Base-by-base conservation (phyloP, 1,140 invertebrate species). In the Eupristina koningsbergeri region DNA sequence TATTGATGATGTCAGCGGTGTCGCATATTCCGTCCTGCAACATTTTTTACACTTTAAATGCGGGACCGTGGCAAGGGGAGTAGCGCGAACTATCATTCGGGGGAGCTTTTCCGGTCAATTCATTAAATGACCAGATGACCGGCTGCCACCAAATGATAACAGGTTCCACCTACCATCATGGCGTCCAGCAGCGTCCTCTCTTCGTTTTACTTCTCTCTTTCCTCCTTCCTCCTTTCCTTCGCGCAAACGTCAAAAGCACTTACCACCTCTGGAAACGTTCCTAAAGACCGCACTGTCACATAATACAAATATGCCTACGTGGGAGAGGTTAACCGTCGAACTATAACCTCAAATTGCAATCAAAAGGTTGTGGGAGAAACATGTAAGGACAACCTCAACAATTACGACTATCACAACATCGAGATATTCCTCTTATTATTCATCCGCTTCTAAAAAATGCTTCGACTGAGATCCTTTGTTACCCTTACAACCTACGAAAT, bases 161-260 rank as follows among this genome's bases (percentile, higher is more conserved):
- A 92, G 90, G 91, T 92, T 91, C 91, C 91, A 92, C 92, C 91
- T 92, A 92, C 91, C 91, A 92, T 92, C 91, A 92, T 92, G 91
- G 92, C 91, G 91, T 89, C 91, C 63, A 86, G 84, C 86, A 87
- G 89, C 90, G 89, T 92, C 88, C 86, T 84, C 86, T 83, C 84
- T 80, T 84, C 78, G 69, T 41, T 50, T 61, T 47, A 41, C 79
- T 84, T 78, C 50, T 78, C 45, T 85, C 74, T 19, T 26, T 83
- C 29, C 26, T 81, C 34, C 80, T 75, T 39, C 31, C 53, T n/a
- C 47, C 31, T 26, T 36, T 17, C 26, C 64, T 36, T 15, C 78
- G 61, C 47, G 71, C 61, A 74, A 74, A 80, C 71, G 77, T 79
- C 73, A 80, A 69, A 76, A 53, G 8, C 39, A 76, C 41, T 73